Conservation (phyloP, 1,140 invertebrate species). For the Grapholita molesta region DNA sequence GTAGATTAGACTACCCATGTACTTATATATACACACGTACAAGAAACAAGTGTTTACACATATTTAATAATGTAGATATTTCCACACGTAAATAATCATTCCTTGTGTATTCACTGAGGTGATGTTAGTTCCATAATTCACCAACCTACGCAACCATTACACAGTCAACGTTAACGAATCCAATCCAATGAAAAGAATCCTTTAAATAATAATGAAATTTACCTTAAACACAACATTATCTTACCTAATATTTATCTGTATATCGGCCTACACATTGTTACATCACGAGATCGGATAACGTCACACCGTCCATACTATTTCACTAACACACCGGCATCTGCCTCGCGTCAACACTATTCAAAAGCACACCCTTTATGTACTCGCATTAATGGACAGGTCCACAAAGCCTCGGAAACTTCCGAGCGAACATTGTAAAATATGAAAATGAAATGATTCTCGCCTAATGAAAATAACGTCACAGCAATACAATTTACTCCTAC, state of each 20-base stretch:
- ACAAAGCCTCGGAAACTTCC: conserved; percentile 47
- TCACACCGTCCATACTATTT: conserved; percentile 35
- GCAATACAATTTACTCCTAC: not conserved
- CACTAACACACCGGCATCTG: conserved; percentile 40
- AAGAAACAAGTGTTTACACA: no score
- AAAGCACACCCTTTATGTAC: conserved; percentile 48
- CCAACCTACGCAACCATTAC: no score
- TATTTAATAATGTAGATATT: no score
- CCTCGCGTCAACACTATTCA: conserved; percentile 54
- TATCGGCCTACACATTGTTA: not conserved
- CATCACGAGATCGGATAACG: conserved; percentile 24
- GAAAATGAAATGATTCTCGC: conserved; percentile 26
- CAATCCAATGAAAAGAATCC: no score
- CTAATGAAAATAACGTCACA: conserved; percentile 7
- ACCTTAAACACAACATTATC: no score
- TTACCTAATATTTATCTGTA: not conserved
- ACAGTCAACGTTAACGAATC: no score
- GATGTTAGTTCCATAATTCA: no score
- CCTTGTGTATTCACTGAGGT: no score
- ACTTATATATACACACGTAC: no score
- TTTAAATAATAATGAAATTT: no score
- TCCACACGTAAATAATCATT: no score
- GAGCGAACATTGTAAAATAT: conserved; percentile 43
- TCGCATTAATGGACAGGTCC: conserved; percentile 49
- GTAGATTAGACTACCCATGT: no score